Base-by-base conservation (phyloP, 1,140 invertebrate species). In the Archegozetes longisetosus region DNA sequence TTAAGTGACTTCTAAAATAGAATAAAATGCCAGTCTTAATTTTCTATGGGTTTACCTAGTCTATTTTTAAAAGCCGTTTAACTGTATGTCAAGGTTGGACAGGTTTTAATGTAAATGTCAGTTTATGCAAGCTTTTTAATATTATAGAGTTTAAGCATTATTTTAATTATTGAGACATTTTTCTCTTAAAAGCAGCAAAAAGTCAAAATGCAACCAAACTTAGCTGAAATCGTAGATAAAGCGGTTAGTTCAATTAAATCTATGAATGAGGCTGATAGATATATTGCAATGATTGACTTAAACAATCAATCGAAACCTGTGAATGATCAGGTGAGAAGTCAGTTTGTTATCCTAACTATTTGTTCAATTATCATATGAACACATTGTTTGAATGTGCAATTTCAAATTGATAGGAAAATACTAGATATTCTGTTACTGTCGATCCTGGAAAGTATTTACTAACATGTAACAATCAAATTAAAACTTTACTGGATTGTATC, bases 401-500 rank as follows among this genome's bases (percentile, higher is more conserved):
- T n/a, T n/a, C n/a, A n/a, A n/a, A 40, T 40, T 40, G 17, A 40
- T 40, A 40, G 6, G 17, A 9, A 40, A 9, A 40, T 40, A 40
- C 32, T 40, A 40, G 6, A 40, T 40, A 40, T 40, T 40, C 32
- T 9, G 32, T 17, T 6, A 17, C 17, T 6, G 32, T 40, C 32
- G 32, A 40, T 22, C n/a, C 17, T 32, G 28, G 25, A 22, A n/a
- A 51, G 25, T 58, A 51, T 28, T 40, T 58, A 23, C 40, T 58
- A 27, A 58, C 57, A 12, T 32, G 20, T 25, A 51, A 58, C n/a
- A 1, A 1, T 50, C 46, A 58, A 17, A 47, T 58, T 14, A 20
- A 46, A 51, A 58, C 57, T 17, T 58, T 46, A 13, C 25, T 58
- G 27, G 57, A 58, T 24, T 50, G 46, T 23, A 58, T 58, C 17